Conservation (phyloP, 2,888 invertebrate genomes). For the Taphrorychus bicolor region DNA sequence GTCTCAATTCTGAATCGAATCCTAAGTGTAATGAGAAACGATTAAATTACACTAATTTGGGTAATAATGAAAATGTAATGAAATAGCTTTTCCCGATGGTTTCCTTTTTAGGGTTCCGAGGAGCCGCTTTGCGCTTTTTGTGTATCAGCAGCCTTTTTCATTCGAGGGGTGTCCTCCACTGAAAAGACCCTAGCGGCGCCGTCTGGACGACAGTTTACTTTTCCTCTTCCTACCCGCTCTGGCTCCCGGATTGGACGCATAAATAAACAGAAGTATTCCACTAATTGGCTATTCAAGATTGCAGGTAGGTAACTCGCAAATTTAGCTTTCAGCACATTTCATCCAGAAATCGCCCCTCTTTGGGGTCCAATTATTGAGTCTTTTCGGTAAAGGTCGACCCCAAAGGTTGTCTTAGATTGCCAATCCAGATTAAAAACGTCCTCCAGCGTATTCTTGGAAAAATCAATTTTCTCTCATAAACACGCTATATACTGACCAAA, state of each 20-base stretch:
- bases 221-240: slow-evolving; percentile 21
- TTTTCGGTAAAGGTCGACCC: not conserved
- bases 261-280: slow-evolving; percentile 22
- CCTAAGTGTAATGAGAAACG: too few species aligned
- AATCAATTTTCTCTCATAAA: slow-evolving; percentile 13
- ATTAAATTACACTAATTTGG: too few species aligned
- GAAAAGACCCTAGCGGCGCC: slow-evolving; percentile 34
- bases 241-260: slow-evolving; percentile 8
- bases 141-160: slow-evolving; percentile 35
- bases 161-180: slow-evolving; percentile 19
- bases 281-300: slow-evolving; percentile 19
- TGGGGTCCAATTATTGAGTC: too few species aligned
- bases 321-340: not conserved
- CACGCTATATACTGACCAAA: not conserved
- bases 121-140: slow-evolving; percentile 35
- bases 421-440: not conserved
- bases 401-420: not conserved
- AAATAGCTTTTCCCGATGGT: not conserved
- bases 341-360: too few species aligned
- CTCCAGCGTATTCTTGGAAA: not conserved
- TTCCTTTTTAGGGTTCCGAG: slow-evolving; percentile 10
- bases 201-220: slow-evolving; percentile 33
- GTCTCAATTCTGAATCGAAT: too few species aligned
- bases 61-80: slow-evolving; percentile 1
- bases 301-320: slow-evolving; percentile 22